Base-by-base conservation (phyloP, 2,888 invertebrate species). In the Latheticus oryzae region DNA sequence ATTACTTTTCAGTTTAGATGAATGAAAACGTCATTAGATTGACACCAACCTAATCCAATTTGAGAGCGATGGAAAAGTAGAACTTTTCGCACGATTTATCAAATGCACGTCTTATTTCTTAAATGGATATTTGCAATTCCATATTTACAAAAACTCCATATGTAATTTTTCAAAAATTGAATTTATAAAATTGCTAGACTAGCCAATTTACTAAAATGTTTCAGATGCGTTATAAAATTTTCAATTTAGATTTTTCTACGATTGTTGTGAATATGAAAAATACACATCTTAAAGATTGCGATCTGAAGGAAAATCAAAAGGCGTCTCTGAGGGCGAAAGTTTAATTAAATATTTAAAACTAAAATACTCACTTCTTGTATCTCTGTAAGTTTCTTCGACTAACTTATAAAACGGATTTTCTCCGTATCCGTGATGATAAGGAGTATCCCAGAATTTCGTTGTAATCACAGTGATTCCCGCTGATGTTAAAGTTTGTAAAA, bases 341-440 rank as follows among this genome's bases (percentile, higher is more conserved):
- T n/a, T n/a, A n/a, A n/a, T n/a, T n/a, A n/a, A n/a, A n/a, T n/a
- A n/a, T n/a, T n/a, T n/a, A n/a, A n/a, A n/a, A n/a, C n/a, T n/a
- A n/a, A n/a, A n/a, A 43, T 19, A 68, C 91, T 87, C 80, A 95
- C 96, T 93, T 83, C 96, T 84, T n/a, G 94, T 91, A 68, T 92
- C 90, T 60, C 83, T 84, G 74, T 89, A 90, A 0, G 95, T 95
- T 64, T 90, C 88, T 52, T 87, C 84, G 23, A 96, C 90, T 63
- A 95, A 86, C 52, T 87, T 84, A 69, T 88, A 83, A 76, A 96
- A 96, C 0, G 95, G 95, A 81, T 95, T 95, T 38, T 86, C 85
- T 71, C 86, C 86, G 77, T 91, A 90, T 61, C 90, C 90, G 70
- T 92, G 90, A 78, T 93, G 90, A 78, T 91, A 91, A 1, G 89